Percentiles rank a stretch among this genome's conserved stretches.
Evolutionary conservation across 2,888 invertebrate species (phyloP).

Genomic region (Cyclophora albipunctata): DNA sequence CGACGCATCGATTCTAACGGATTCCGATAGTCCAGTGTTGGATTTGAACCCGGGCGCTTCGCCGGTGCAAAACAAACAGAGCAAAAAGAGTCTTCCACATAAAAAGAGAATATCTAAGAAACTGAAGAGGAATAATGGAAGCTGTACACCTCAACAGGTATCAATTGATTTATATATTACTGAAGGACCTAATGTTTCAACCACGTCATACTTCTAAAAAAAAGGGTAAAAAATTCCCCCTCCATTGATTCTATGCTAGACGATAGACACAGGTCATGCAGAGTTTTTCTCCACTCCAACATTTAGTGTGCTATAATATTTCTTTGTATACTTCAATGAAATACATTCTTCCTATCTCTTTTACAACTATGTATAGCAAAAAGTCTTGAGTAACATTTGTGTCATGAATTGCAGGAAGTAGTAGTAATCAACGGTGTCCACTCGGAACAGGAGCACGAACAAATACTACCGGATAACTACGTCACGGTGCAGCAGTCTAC

Average conservation of each 20-base stretch:
- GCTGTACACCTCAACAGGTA: slow-evolving; percentile 58
- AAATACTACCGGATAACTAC: slow-evolving; percentile 61
- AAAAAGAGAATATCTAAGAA: slow-evolving; percentile 90
- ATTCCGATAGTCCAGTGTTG: slow-evolving; percentile 38
- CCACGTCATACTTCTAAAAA: too few species aligned
- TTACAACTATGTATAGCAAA: too few species aligned
- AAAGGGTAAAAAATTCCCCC: too few species aligned
- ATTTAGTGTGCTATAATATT: too few species aligned
- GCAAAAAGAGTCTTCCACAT: slow-evolving; percentile 85
- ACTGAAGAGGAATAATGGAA: slow-evolving; percentile 60
- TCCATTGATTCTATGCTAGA: too few species aligned
- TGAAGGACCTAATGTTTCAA: too few species aligned
- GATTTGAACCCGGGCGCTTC: slow-evolving; percentile 40
- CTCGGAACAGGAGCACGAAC: slow-evolving; percentile 44
- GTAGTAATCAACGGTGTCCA: slow-evolving; percentile 57
- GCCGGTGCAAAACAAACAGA: slow-evolving; percentile 45
- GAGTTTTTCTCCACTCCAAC: too few species aligned
- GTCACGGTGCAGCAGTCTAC: slow-evolving; percentile 37
- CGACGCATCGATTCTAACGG: slow-evolving; percentile 33
- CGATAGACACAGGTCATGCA: too few species aligned
- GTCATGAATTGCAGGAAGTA: slow-evolving; percentile 39
- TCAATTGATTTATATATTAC: background rate
- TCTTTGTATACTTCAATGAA: too few species aligned
- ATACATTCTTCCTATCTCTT: too few species aligned
- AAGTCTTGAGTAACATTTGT: too few species aligned